Percentiles rank a stretch among this genome's conserved stretches.
These are phyloP conservation scores for Taenioides sp. DNA, from an alignment of 2,797 vertebrate species.

Conservation along the genomic window DNA sequence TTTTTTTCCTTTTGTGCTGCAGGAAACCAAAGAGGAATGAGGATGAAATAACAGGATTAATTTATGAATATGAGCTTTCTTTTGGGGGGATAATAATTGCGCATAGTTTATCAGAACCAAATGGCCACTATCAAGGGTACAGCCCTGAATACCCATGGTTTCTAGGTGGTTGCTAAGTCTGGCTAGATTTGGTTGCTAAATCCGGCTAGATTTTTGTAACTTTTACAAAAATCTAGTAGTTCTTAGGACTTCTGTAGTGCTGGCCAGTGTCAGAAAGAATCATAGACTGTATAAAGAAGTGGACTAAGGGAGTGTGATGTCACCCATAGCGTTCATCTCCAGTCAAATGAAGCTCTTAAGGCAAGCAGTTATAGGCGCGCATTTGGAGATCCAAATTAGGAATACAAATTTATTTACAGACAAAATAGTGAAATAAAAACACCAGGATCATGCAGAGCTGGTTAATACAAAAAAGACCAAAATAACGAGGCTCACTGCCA, in stretches of 20 bases:
- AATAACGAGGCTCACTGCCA: no score
- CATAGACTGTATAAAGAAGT: no score
- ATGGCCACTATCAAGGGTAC: not conserved
- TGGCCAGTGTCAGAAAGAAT: no score
- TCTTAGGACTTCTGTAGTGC: not conserved
- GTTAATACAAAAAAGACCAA: no score
- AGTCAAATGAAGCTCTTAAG: no score
- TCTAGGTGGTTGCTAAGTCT: not conserved
- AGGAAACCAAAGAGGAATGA: slow-evolving; percentile 39
- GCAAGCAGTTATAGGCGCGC: no score
- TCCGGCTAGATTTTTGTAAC: not conserved
- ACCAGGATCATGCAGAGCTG: no score
- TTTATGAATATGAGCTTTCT: slow-evolving; percentile 16
- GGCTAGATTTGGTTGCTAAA: not conserved
- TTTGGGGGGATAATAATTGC: not conserved
- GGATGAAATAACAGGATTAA: slow-evolving; percentile 38
- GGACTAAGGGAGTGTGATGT: no score
- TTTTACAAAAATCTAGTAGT: not conserved
- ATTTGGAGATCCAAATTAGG: no score
- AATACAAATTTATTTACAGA: no score
- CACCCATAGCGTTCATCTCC: no score
- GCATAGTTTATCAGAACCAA: not conserved
- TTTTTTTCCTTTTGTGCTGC: slow-evolving; percentile 45
- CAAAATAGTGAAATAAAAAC: no score
- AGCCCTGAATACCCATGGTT: not conserved